These are phyloP conservation scores for Hyles euphorbiae DNA, from an alignment of 1,140 invertebrate genomes.

Conservation along the genomic window DNA sequence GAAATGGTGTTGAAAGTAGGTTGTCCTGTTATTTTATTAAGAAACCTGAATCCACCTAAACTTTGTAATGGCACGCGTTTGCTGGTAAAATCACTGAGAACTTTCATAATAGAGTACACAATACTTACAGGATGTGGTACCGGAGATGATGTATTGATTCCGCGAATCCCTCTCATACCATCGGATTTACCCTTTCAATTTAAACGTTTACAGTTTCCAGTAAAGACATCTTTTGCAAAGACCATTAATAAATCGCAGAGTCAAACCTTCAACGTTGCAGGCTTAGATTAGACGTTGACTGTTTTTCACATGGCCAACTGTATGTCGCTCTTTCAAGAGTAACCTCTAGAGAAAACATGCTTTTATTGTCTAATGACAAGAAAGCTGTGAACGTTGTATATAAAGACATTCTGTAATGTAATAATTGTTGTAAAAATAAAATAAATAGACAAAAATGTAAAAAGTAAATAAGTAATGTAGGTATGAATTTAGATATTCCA, in stretches of 20 bases:
- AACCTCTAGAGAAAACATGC: conserved; percentile 21
- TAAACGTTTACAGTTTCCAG: conserved; percentile 31
- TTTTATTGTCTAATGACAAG: conserved; percentile 18
- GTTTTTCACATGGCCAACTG: conserved; percentile 30
- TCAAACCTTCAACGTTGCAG: conserved; percentile 23
- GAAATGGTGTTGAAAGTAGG: conserved; percentile 40
- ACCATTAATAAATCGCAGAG: conserved; percentile 32
- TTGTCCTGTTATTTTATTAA: conserved; percentile 40
- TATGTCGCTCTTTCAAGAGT: conserved; percentile 42
- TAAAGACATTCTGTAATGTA: conserved; percentile 14
- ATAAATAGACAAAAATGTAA: too few species aligned
- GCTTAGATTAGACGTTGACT: conserved; percentile 25
- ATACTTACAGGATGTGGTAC: conserved; percentile 25
- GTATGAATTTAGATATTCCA: too few species aligned
- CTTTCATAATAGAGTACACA: conserved; percentile 32
- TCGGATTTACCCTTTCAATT: conserved; percentile 30
- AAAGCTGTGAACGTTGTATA: conserved; percentile 21
- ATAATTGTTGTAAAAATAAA: too few species aligned
- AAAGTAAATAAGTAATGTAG: too few species aligned
- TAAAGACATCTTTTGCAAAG: conserved; percentile 30
- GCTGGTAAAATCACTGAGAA: conserved; percentile 30
- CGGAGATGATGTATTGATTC: conserved; percentile 31
- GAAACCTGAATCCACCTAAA: conserved; percentile 57
- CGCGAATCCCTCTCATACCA: conserved; percentile 32
- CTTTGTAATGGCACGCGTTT: conserved; percentile 60